Conservation (phyloP, 2,113 vertebrate species). For the Tetrax tetrax region DNA sequence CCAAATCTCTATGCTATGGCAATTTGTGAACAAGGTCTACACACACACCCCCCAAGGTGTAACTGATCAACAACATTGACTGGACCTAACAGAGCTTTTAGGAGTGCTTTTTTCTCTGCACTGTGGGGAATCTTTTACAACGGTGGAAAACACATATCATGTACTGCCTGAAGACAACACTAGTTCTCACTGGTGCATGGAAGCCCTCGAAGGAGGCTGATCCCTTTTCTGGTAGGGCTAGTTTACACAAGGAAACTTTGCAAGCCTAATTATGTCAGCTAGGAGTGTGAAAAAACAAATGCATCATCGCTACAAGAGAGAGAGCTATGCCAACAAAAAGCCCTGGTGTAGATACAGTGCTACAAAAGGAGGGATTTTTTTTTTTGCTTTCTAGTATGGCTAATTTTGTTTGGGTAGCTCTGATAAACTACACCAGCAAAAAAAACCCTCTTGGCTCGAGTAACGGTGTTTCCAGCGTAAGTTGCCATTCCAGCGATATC, state of each 20-base stretch:
- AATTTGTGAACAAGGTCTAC: background rate
- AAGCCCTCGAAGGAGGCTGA: background rate
- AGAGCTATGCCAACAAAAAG: background rate
- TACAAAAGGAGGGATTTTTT: background rate
- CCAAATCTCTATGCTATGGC: background rate
- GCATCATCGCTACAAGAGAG: background rate
- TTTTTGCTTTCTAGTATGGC: background rate
- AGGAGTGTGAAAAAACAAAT: slow-evolving; percentile 27
- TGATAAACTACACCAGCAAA: slow-evolving; percentile 14
- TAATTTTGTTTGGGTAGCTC: slow-evolving; percentile 16
- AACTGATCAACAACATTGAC: background rate
- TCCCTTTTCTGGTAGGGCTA: background rate
- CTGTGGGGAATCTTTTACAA: background rate
- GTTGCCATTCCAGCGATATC: background rate
- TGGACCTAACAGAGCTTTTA: background rate
- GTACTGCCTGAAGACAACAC: background rate
- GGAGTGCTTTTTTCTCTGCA: background rate
- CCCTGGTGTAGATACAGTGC: background rate
- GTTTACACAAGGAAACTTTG: background rate
- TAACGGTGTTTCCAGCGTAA: background rate
- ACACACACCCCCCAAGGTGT: background rate
- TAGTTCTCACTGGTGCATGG: background rate
- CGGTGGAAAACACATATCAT: background rate
- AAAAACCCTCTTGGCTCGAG: slow-evolving; percentile 33
- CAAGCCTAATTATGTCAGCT: background rate